Evolutionary conservation across 2,888 invertebrate species (phyloP).

Genomic region (Heliconius sara): DNA sequence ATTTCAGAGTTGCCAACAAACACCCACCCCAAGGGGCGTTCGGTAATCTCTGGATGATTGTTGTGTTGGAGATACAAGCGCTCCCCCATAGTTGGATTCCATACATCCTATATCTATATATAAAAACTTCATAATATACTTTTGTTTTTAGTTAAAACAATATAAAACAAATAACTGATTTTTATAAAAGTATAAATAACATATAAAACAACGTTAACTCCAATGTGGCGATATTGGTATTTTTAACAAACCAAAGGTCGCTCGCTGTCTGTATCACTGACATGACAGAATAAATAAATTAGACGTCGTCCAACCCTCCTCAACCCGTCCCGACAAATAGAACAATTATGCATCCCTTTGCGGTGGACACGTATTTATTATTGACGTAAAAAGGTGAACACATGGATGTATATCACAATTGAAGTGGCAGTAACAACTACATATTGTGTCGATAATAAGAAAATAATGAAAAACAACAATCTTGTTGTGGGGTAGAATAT

Average conservation of each 20-base stretch:
- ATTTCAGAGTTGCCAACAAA: too few relatives aligned
- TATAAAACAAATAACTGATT: too few relatives aligned
- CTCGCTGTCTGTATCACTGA: conserved; percentile 32
- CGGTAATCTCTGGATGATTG: too few relatives aligned
- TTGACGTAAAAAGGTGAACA: conserved; percentile 64
- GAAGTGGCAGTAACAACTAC: conserved; percentile 11
- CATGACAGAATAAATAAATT: conserved; percentile 61
- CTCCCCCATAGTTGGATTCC: too few relatives aligned
- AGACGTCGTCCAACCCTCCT: conserved; percentile 64
- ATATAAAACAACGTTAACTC: not conserved
- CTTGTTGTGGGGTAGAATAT: too few relatives aligned
- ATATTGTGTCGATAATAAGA: not conserved
- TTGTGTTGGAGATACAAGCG: too few relatives aligned
- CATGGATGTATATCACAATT: conserved; percentile 12
- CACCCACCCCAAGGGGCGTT: too few relatives aligned
- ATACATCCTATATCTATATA: too few relatives aligned
- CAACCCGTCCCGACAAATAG: conserved; percentile 70
- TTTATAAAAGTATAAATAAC: too few relatives aligned
- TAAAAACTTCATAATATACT: too few relatives aligned
- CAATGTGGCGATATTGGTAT: conserved; percentile 16
- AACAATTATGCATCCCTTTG: conserved; percentile 77
- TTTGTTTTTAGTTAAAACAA: not conserved
- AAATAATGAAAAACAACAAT: not conserved
- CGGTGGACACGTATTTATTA: conserved; percentile 69
- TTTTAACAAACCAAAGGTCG: conserved; percentile 24